phyloP scores from a whole-genome alignment of 2,888 invertebrate genomes.

The Dolomedes plantarius region DNA sequence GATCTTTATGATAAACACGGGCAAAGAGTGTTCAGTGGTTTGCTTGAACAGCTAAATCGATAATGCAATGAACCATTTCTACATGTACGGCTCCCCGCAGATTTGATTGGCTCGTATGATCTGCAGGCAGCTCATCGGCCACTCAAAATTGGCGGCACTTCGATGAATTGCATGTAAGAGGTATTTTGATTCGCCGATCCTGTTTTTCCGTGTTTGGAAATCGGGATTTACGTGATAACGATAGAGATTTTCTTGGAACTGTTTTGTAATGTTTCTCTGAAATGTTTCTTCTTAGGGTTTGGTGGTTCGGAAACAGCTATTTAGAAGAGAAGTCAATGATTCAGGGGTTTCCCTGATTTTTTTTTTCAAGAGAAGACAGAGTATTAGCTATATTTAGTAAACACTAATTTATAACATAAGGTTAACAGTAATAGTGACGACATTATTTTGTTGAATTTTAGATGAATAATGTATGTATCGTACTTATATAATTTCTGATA shows the following conservation, averaged over 20 bases:
- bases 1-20: conserved; percentile 65
- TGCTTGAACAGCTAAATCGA: conserved; percentile 58
- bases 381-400: too few relatives aligned
- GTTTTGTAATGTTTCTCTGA: background rate
- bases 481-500: too few relatives aligned
- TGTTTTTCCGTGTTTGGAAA: conserved; percentile 41
- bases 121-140: conserved; percentile 42
- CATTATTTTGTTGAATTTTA: too few relatives aligned
- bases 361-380: too few relatives aligned
- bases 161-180: conserved; percentile 8
- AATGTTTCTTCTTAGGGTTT: background rate
- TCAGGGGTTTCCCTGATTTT: too few relatives aligned
- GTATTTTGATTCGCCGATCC: conserved; percentile 45
- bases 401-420: too few relatives aligned
- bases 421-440: too few relatives aligned
- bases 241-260: conserved; percentile 23
- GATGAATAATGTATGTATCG: too few relatives aligned
- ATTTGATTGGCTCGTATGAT: conserved; percentile 52
- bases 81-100: conserved; percentile 33
- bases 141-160: conserved; percentile 43
- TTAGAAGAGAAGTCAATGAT: too few relatives aligned
- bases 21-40: conserved; percentile 61
- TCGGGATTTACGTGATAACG: conserved; percentile 44
- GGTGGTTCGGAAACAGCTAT: too few relatives aligned
- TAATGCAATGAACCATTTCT: conserved; percentile 69